Conservation (phyloP, 2,888 invertebrate genomes). For the Orthosia gracilis region DNA sequence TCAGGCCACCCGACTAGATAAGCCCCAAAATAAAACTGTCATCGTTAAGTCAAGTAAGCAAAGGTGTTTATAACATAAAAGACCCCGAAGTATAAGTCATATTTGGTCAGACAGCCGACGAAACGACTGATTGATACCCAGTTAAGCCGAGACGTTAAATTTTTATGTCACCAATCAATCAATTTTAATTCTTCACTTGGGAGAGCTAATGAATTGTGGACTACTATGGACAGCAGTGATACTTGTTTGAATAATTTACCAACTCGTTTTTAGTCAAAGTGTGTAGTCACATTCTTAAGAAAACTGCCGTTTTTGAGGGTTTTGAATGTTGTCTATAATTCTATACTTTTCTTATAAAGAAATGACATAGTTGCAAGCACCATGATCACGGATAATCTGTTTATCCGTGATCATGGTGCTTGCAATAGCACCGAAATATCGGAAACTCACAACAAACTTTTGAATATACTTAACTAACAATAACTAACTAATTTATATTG, state of each 20-base stretch:
- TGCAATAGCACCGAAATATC: too few relatives aligned
- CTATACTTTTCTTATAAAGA: too few relatives aligned
- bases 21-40: constrained; percentile 68
- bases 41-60: constrained; percentile 70
- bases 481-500: too few relatives aligned
- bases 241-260: constrained; percentile 36
- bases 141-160: constrained; percentile 81
- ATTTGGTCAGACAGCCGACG: constrained; percentile 68
- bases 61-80: constrained; percentile 77
- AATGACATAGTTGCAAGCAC: too few relatives aligned
- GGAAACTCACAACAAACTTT: too few relatives aligned
- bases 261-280: background rate
- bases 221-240: constrained; percentile 41
- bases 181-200: constrained; percentile 82
- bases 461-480: too few relatives aligned
- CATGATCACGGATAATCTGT: too few relatives aligned
- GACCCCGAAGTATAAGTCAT: constrained; percentile 74
- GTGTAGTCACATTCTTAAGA: background rate
- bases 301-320: background rate
- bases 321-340: too few relatives aligned
- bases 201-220: constrained; percentile 66
- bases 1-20: constrained; percentile 61
- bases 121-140: constrained; percentile 83
- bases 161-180: constrained; percentile 89
- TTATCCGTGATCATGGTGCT: too few relatives aligned